Evolutionary conservation across 1,140 invertebrate genomes (phyloP), one percentile per base, ranked within the genome.

Genomic region (Drosophila littoralis): DNA sequence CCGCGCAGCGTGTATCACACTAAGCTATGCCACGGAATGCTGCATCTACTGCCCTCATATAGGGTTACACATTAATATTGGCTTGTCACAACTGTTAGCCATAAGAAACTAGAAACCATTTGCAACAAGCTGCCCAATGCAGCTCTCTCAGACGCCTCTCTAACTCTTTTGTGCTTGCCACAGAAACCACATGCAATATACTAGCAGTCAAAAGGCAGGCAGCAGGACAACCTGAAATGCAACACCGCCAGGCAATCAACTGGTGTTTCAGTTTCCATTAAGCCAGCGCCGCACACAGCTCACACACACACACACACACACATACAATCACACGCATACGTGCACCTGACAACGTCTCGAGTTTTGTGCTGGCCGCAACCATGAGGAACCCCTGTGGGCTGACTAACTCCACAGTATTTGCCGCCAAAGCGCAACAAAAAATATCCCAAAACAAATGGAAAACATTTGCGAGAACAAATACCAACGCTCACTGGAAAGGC

Each of bases 201-300:
- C 63, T 42, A 48, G 43, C 51, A 48, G 33, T 32, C 54, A 55
- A 36, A 60, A 48, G 48, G 48, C 64, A 45, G 45, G 42, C 52
- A 48, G 38, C 63, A 60, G 59, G 48, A 32, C 54, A 72, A 35
- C 22, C 64, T 66, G 78, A 78, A 71, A 79, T 75, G 66, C 76
- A 78, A 75, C 52, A 75, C 72, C 78, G 63, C 52, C 50, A 32
- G 68, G 79, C 83, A 88, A 86, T 88, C 83, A 88, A 88, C 83
- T 88, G 83, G 83, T 88, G 83, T 88, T 85, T 88, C 82, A 86
- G 82, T 88, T 88, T 85, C 82, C 82, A 86, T 81, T 86, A 82
- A 69, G 71, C 45, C 17, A 64, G 52, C 46, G 40, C 32, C 68
- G 54, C 36, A 46, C 55, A 54, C 35, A 12, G 9, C 42, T 40